phyloP scores from a whole-genome alignment of 2,888 invertebrate genomes.

The Barypeithes pellucidus region DNA sequence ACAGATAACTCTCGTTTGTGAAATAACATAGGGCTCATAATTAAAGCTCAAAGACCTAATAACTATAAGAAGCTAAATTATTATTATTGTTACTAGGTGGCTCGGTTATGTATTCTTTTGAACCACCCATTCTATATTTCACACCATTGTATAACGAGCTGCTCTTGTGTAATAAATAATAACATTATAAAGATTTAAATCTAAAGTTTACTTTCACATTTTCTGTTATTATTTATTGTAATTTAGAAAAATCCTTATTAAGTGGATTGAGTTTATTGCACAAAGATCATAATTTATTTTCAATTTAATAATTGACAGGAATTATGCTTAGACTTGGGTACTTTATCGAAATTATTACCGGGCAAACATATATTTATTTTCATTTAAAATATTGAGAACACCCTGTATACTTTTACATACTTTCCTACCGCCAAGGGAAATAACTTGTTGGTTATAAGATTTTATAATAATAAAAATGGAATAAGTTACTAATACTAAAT shows the following conservation, averaged over 20 bases:
- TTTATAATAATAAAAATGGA: no score
- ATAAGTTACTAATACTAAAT: no score
- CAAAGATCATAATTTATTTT: conserved; percentile 41
- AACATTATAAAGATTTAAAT: conserved; percentile 37
- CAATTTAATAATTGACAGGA: conserved; percentile 35
- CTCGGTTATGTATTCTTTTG: not conserved
- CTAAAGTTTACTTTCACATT: conserved; percentile 39
- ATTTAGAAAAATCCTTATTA: conserved; percentile 42
- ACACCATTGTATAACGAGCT: conserved; percentile 15
- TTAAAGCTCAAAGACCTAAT: no score
- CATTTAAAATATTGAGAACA: no score
- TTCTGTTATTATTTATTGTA: conserved; percentile 37
- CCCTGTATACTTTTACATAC: no score
- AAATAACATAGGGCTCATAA: no score
- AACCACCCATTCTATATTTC: not conserved
- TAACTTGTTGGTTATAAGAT: no score
- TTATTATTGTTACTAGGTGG: no score
- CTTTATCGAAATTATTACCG: conserved; percentile 13
- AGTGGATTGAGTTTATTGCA: conserved; percentile 30
- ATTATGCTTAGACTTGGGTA: conserved; percentile 32
- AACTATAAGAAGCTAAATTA: no score
- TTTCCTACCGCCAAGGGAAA: no score
- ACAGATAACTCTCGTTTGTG: no score
- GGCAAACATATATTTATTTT: conserved; percentile 3
- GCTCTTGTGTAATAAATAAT: conserved; percentile 29